Percentiles rank a stretch among this genome's conserved stretches.
These are phyloP conservation scores for Echeneis naucrates DNA, from an alignment of 2,797 vertebrate species.

Conservation along the genomic window DNA sequence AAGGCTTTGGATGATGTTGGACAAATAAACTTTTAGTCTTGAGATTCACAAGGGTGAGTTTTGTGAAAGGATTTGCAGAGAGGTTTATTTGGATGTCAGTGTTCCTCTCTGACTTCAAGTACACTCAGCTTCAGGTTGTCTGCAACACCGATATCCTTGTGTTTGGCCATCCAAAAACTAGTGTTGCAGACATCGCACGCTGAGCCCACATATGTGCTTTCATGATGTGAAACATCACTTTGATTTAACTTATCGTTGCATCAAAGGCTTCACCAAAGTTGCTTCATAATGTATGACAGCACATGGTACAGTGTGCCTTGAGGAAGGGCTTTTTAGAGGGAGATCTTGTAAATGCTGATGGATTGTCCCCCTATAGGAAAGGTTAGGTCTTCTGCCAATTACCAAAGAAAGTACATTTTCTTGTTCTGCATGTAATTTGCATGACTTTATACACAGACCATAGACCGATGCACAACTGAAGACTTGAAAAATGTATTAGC, in stretches of 20 bases:
- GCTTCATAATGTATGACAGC: conserved; percentile 28
- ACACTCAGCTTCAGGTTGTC: not conserved
- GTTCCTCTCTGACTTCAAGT: not conserved
- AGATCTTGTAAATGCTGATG: conserved; percentile 5
- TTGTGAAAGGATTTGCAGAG: not conserved
- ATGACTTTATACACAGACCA: conserved; percentile 35
- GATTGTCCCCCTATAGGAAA: conserved; percentile 24
- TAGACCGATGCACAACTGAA: conserved; percentile 3
- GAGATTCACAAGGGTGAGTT: not conserved
- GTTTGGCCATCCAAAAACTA: not conserved
- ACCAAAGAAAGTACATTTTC: conserved; percentile 48
- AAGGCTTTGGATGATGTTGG: not conserved
- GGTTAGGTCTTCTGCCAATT: conserved; percentile 3
- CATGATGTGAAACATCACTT: not conserved
- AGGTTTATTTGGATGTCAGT: conserved; percentile 4
- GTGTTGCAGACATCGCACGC: not conserved
- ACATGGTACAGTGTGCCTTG: conserved; percentile 1
- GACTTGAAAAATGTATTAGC: conserved; percentile 44
- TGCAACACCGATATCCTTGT: not conserved
- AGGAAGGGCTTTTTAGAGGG: not conserved
- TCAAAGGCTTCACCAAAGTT: conserved; percentile 17
- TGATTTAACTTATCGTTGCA: conserved; percentile 20
- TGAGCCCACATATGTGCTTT: not conserved
- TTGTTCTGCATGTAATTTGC: conserved; percentile 57
- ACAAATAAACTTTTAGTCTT: not conserved